Percentiles rank a stretch among this genome's conserved stretches.
Evolutionary conservation across 2,113 vertebrate species (phyloP).

Genomic region (Peromyscus maniculatus): DNA sequence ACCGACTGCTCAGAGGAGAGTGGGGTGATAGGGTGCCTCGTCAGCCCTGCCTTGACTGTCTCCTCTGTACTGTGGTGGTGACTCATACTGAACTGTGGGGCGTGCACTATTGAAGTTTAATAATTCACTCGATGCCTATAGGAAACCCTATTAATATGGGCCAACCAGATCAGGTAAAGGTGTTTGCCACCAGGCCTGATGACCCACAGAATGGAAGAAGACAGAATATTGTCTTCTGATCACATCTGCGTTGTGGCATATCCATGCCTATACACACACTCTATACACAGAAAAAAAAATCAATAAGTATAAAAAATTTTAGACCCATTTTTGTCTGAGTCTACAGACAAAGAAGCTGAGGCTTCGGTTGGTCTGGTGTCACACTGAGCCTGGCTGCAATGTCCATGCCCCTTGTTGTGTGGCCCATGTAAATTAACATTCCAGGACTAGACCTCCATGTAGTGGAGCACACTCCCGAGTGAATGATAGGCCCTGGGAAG

Average conservation of each 20-base stretch:
- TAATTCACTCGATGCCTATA: not conserved
- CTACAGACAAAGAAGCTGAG: not conserved
- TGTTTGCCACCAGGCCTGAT: not conserved
- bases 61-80: not conserved
- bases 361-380: not conserved
- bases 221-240: not conserved
- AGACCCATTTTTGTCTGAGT: not conserved
- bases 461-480: not conserved
- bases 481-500: not conserved
- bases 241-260: not conserved
- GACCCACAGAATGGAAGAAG: not conserved
- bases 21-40: fast-evolving
- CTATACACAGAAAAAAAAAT: not conserved
- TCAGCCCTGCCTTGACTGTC: not conserved
- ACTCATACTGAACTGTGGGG: not conserved
- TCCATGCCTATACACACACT: not conserved
- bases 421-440: not conserved
- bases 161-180: not conserved
- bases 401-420: not conserved
- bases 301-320: not conserved
- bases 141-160: not conserved
- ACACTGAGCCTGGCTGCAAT: not conserved
- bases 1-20: not conserved
- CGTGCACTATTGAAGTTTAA: too few relatives aligned
- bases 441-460: fast-evolving